Evolutionary conservation across 2,888 invertebrate species (phyloP).

Genomic region (Protodeltote pygarga): DNA sequence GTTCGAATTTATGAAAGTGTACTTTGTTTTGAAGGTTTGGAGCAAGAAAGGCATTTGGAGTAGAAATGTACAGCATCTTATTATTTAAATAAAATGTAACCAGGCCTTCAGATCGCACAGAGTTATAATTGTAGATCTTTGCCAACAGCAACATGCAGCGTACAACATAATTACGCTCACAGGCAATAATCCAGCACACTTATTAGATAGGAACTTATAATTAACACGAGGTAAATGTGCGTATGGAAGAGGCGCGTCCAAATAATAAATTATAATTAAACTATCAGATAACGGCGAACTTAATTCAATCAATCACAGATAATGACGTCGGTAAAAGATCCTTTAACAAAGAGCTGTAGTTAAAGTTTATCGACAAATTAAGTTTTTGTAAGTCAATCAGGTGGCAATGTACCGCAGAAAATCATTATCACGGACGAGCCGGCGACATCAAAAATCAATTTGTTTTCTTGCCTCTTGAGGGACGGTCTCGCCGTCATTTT

Average conservation of each 20-base stretch:
- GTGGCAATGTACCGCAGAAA: constrained; percentile 56
- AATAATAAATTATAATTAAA: constrained; percentile 43
- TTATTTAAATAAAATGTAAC: too few species aligned
- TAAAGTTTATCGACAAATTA: constrained; percentile 59
- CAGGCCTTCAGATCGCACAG: too few species aligned
- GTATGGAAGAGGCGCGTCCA: constrained; percentile 17
- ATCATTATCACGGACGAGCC: constrained; percentile 63
- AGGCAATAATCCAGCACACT: constrained; percentile 19
- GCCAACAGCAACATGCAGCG: too few species aligned
- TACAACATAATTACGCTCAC: constrained; percentile 7
- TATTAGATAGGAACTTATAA: constrained; percentile 43
- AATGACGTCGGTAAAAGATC: constrained; percentile 55
- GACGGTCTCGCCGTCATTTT: constrained; percentile 52
- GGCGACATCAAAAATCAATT: constrained; percentile 81
- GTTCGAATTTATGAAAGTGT: too few species aligned
- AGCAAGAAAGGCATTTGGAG: too few species aligned
- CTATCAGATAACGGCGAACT: constrained; percentile 52
- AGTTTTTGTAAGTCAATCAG: constrained; percentile 62
- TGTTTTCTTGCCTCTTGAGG: constrained; percentile 63
- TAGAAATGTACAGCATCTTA: too few species aligned
- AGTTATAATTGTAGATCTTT: too few species aligned
- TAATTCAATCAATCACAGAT: constrained; percentile 58
- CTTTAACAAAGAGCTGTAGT: constrained; percentile 56
- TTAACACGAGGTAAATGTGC: constrained; percentile 27
- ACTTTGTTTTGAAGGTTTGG: too few species aligned